Percentiles rank a stretch among this genome's conserved stretches.
These are phyloP conservation scores for Rhegmatorhina hoffmannsi DNA, from an alignment of 2,113 vertebrate genomes.

Conservation along the genomic window DNA sequence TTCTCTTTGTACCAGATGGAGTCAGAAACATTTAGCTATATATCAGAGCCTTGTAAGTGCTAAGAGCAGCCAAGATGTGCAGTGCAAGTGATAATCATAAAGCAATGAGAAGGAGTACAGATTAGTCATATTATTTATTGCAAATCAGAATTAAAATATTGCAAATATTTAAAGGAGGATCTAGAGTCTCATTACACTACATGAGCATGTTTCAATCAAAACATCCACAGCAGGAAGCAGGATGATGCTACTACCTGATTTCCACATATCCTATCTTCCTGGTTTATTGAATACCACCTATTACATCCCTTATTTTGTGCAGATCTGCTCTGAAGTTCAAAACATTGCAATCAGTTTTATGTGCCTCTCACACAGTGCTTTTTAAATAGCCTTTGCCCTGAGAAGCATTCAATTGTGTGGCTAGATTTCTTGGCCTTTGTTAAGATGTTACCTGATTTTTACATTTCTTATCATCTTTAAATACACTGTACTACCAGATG, in stretches of 20 bases:
- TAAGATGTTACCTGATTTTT: neutral
- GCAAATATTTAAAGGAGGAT: slow-evolving; percentile 6
- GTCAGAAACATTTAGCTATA: slow-evolving; percentile 46
- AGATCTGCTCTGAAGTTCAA: neutral
- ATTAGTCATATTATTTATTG: slow-evolving; percentile 29
- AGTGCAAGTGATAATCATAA: slow-evolving; percentile 4
- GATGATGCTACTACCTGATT: neutral
- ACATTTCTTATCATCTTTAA: neutral
- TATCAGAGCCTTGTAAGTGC: slow-evolving; percentile 28
- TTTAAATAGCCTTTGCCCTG: neutral
- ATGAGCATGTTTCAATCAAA: neutral
- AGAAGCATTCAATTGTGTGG: neutral
- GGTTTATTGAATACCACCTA: neutral
- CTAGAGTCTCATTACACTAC: neutral
- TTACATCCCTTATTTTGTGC: neutral
- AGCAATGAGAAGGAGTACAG: neutral
- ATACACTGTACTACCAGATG: neutral
- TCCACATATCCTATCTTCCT: neutral
- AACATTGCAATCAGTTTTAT: neutral
- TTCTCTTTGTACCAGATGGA: slow-evolving; percentile 55
- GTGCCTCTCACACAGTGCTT: neutral
- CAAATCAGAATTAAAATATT: slow-evolving; percentile 20
- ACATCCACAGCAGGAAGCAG: neutral
- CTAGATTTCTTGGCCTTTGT: neutral
- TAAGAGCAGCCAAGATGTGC: slow-evolving; percentile 22